These are phyloP conservation scores for Mormyrus iriodes DNA, from an alignment of 2,113 vertebrate genomes.

Conservation along the genomic window DNA sequence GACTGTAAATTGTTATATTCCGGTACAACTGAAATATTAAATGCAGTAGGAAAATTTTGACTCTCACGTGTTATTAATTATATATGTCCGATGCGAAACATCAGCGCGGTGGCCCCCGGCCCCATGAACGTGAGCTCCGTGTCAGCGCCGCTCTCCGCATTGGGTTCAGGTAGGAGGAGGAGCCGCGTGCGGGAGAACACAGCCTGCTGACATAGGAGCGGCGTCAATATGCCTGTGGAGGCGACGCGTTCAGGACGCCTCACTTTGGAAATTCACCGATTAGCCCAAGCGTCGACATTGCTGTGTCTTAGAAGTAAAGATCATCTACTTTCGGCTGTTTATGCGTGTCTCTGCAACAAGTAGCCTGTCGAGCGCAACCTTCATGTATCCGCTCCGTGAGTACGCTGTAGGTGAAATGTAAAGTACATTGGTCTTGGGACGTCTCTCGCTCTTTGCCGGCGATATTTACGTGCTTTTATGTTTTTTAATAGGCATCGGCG, in stretches of 20 bases:
- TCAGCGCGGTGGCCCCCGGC: neutral
- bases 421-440: neutral
- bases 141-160: neutral
- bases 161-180: slow-evolving; percentile 11
- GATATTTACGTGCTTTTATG: neutral
- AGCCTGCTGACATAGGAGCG: neutral
- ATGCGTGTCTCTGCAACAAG: neutral
- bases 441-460: neutral
- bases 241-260: neutral
- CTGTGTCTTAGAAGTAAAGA: neutral
- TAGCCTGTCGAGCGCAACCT: neutral
- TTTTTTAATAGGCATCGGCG: neutral
- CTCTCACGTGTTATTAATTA: neutral
- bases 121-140: neutral
- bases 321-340: neutral
- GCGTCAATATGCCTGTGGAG: neutral
- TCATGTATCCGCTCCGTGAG: slow-evolving; percentile 7
- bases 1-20: neutral
- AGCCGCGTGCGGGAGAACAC: neutral
- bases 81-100: neutral
- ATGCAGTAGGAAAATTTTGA: neutral
- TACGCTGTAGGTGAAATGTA: neutral
- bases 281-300: neutral
- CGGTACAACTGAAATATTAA: neutral
- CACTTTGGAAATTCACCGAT: neutral